Evolutionary conservation across 2,113 vertebrate species (phyloP).

Genomic region (Ibidorhyncha struthersii): DNA sequence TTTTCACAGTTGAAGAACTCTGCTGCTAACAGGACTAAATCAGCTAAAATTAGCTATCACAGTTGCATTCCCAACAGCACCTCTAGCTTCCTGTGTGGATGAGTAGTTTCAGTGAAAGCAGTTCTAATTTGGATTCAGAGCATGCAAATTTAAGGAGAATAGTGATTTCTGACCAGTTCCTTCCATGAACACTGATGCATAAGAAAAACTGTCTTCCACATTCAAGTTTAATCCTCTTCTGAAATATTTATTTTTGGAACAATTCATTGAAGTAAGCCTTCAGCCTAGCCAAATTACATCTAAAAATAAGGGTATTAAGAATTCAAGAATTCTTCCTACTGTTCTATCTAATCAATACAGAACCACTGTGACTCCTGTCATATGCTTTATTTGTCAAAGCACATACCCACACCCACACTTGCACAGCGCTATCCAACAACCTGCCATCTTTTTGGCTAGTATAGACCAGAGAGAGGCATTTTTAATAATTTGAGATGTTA

Average conservation of each 20-base stretch:
- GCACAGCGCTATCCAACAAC: rapidly evolving
- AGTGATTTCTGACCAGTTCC: background rate
- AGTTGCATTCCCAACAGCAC: background rate
- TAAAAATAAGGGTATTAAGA: background rate
- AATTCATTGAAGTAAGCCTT: background rate
- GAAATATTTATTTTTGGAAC: conserved; percentile 20
- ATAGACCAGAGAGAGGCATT: rapidly evolving
- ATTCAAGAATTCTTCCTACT: background rate
- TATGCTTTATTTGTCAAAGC: background rate
- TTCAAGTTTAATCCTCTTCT: background rate
- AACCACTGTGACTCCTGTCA: background rate
- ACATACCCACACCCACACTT: rapidly evolving
- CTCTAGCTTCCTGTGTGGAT: background rate
- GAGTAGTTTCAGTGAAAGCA: background rate
- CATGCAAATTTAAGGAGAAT: background rate
- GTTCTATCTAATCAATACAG: background rate
- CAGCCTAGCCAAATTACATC: background rate
- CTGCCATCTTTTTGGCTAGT: background rate
- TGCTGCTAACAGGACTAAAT: background rate
- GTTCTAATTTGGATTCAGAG: background rate
- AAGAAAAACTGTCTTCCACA: background rate
- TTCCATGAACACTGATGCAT: background rate
- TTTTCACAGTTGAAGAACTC: background rate
- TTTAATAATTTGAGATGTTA: background rate
- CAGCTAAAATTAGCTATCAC: background rate